phyloP scores from a whole-genome alignment of 2,888 invertebrate genomes.

The Priocnemis perturbator region DNA sequence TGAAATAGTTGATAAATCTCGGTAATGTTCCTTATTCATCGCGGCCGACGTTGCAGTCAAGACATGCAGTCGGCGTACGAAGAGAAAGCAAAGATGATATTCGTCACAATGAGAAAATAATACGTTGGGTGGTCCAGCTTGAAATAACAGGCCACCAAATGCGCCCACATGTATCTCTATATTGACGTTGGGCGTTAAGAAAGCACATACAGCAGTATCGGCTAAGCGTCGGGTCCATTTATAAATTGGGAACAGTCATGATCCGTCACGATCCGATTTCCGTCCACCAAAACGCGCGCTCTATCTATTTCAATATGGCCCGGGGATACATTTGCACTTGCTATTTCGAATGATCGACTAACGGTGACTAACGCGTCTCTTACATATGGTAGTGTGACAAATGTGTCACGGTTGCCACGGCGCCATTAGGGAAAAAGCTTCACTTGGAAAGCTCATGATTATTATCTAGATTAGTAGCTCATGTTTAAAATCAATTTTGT shows the following conservation, averaged over 20 bases:
- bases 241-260: constrained; percentile 48
- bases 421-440: too few relatives aligned
- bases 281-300: not conserved
- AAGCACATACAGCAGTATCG: constrained; percentile 55
- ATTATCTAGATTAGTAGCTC: too few relatives aligned
- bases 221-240: constrained; percentile 53
- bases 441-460: too few relatives aligned
- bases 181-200: constrained; percentile 53
- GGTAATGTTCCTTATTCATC: too few relatives aligned
- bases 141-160: constrained; percentile 62
- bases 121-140: constrained; percentile 60
- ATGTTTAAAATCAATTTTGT: too few relatives aligned
- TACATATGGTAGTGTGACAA: too few relatives aligned
- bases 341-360: constrained; percentile 5
- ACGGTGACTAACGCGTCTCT: too few relatives aligned
- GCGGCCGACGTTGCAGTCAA: too few relatives aligned
- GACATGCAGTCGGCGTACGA: too few relatives aligned
- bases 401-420: too few relatives aligned
- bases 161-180: constrained; percentile 53
- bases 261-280: constrained; percentile 35
- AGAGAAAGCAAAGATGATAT: not conserved
- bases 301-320: constrained; percentile 9
- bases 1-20: too few relatives aligned
- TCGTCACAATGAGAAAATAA: constrained; percentile 33
- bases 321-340: too few relatives aligned